Evolutionary conservation across 2,113 vertebrate genomes (phyloP).

Genomic region (Tauraco erythrolophus): DNA sequence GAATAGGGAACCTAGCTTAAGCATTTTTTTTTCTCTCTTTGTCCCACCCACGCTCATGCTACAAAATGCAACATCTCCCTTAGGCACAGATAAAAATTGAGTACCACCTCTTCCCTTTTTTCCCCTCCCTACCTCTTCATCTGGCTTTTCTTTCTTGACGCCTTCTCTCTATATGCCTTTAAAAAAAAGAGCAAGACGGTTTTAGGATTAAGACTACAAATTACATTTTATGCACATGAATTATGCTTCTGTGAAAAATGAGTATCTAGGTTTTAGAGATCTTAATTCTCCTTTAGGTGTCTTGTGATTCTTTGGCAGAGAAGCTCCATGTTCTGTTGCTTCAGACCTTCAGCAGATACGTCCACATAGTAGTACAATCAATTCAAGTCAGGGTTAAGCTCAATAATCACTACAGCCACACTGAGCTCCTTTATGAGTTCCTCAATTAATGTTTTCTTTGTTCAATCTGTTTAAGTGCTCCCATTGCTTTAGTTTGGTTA

Average conservation of each 20-base stretch:
- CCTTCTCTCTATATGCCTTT: constrained; percentile 54
- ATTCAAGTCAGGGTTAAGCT: not conserved
- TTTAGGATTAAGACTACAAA: constrained; percentile 25
- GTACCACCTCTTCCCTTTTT: not conserved
- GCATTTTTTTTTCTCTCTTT: not conserved
- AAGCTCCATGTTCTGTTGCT: not conserved
- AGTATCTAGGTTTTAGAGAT: not conserved
- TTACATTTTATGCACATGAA: not conserved
- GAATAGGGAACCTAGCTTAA: not conserved
- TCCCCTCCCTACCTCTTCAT: constrained; percentile 67
- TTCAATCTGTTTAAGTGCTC: not conserved
- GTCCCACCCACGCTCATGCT: not conserved
- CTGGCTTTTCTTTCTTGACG: constrained; percentile 36
- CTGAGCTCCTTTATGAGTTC: not conserved
- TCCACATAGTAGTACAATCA: not conserved
- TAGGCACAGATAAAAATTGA: not conserved
- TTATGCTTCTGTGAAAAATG: not conserved
- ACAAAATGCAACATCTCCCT: not conserved
- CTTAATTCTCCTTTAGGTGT: not conserved
- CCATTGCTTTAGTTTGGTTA: not conserved
- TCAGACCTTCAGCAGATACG: not conserved
- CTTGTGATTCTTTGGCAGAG: not conserved
- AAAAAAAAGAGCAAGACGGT: constrained; percentile 42
- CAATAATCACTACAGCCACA: not conserved
- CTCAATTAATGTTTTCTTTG: not conserved